Base-by-base conservation (phyloP, 2,888 invertebrate genomes). In the Ganaspis brasiliensis region DNA sequence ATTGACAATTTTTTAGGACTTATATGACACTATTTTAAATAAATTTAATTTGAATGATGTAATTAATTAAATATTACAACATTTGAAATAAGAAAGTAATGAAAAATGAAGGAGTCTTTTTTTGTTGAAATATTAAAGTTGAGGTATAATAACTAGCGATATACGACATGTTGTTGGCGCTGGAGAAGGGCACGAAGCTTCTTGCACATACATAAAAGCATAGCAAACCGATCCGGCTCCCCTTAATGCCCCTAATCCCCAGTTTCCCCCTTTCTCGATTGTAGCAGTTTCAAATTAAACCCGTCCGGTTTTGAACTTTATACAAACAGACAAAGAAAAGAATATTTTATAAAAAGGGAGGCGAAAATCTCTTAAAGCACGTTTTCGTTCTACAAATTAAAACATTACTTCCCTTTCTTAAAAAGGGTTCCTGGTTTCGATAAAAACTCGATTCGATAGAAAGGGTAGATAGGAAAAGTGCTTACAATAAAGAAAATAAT, bases 251-350 rank as follows among this genome's bases (percentile, higher is more conserved):
- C 24, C 45, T 67, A 67, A 67, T 67, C 67, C 45, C 63, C 63
- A 63, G 63, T 63, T 63, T 63, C 63, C 67, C 67, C 67, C 45
- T 40, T 67, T 67, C 67, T 67, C 67, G 67, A 67, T 67, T 67
- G 67, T 67, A 67, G 67, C 67, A 67, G 67, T 67, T 67, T 67
- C 67, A 67, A 67, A 67, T 67, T 67, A 67, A 67, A 67, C 67
- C 67, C 67, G 67, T 67, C 67, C 67, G 67, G 67, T 67, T 67
- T 67, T 45, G 67, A 67, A 67, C 67, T 67, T 67, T 67, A 24
- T 45, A 67, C 67, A 67, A 67, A 67, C 45, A 67, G 67, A 67
- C 67, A 67, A 67, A 45, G 67, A 67, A 67, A 67, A 67, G 67
- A 67, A 67, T 67, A 67, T 45, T 67, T 67, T 67, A 67, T n/a